A percentile compares a stretch with the other conserved stretches of the same genome.
Conservation (phyloP, 2,888 invertebrate species). For the Spatulosminthurus flaviceps region DNA sequence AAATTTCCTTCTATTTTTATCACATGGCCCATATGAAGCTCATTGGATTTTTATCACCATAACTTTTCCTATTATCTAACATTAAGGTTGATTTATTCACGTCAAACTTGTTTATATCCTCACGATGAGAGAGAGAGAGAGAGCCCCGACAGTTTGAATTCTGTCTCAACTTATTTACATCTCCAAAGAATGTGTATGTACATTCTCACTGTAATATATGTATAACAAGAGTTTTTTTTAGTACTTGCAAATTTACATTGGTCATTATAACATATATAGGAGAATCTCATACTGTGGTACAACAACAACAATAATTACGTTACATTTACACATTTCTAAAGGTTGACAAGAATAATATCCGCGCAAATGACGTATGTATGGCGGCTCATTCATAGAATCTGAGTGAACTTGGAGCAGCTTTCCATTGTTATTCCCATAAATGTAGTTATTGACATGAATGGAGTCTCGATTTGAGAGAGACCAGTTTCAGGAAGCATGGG, state of each 20-base stretch:
- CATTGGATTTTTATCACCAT: not conserved
- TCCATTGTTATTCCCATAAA: not conserved
- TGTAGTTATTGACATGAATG: not conserved
- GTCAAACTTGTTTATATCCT: too few species aligned
- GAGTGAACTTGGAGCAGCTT: not conserved
- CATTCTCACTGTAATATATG: too few species aligned
- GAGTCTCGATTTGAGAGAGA: not conserved
- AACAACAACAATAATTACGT: not conserved
- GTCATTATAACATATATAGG: not conserved
- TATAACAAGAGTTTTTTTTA: too few species aligned
- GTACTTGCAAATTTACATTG: too few species aligned
- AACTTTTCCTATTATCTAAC: too few species aligned
- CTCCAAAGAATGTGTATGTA: too few species aligned
- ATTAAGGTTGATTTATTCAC: too few species aligned
- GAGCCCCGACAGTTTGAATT: too few species aligned
- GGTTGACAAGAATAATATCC: not conserved
- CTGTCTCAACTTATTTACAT: too few species aligned
- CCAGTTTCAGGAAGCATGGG: constrained; percentile 26
- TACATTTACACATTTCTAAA: not conserved
- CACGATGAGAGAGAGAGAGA: too few species aligned
- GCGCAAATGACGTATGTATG: not conserved
- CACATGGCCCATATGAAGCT: not conserved
- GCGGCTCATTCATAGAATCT: not conserved
- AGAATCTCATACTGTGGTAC: not conserved
- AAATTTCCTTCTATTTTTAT: not conserved